Conservation (phyloP, 30 jellyfish, hydroid and myxozoan genomes). For the Aurelia aurita region DNA sequence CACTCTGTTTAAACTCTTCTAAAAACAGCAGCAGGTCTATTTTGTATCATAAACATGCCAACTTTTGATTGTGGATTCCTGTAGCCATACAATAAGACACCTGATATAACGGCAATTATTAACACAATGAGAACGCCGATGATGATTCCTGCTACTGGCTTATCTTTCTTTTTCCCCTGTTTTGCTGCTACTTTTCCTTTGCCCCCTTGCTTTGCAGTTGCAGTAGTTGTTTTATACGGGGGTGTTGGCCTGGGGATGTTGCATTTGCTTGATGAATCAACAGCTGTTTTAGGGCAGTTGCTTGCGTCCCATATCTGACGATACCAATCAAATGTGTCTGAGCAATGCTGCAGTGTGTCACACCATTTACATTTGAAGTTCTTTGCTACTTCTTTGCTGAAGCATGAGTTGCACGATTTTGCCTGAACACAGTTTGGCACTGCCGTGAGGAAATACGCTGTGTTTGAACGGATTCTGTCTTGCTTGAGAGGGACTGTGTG, state of each 20-base stretch:
- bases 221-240: background rate
- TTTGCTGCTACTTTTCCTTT: background rate
- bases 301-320: conserved; percentile 66
- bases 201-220: background rate
- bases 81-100: conserved; percentile 46
- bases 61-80: conserved; percentile 51
- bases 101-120: background rate
- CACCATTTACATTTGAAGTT: conserved; percentile 90
- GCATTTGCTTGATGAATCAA: conserved; percentile 37
- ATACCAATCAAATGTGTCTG: conserved; percentile 88
- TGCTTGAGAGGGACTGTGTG: conserved; percentile 54
- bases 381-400: conserved; percentile 38
- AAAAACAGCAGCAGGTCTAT: conserved; percentile 46
- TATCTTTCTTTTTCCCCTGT: background rate
- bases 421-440: conserved; percentile 74
- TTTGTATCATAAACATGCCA: conserved; percentile 52
- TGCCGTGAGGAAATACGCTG: conserved; percentile 58
- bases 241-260: conserved; percentile 6
- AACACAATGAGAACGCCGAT: conserved; percentile 31
- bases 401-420: conserved; percentile 74
- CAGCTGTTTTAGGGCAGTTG: conserved; percentile 61
- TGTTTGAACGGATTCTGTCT: conserved; percentile 19
- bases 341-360: conserved; percentile 68
- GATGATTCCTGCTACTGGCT: conserved; percentile 27
- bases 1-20: background rate